Base-by-base conservation (phyloP, 30 jellyfish, hydroid and myxozoan genomes). In the Haliclystus octoradiatus region DNA sequence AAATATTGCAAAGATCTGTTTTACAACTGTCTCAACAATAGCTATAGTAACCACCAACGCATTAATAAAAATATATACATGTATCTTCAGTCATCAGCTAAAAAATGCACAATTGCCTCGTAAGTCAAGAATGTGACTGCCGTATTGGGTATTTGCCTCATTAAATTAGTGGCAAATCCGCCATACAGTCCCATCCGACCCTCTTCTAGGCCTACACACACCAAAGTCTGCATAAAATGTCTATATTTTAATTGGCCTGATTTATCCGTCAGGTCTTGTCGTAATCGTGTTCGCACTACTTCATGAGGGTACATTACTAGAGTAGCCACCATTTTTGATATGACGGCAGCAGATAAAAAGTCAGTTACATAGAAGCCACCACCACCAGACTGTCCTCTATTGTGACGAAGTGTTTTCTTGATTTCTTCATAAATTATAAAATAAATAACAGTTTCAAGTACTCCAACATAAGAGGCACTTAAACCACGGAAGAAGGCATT, bases 381-480 rank as follows among this genome's bases (percentile, higher is more conserved):
- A 1, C 49, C 60, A 1, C 53, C 40, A 28, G 3, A 30, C 14
- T 53, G 22, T 28, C 33, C 69, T 49, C 80, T 65, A 63, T 84
- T 62, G 35, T 26, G 22, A 27, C 65, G 75, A 19, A 92, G 68
- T 30, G 69, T 53, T 63, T 80, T 79, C 70, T 92, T 92, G 49
- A 84, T 72, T 27, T 93, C 83, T 79, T 92, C 99, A 75, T 92
- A 92, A 2, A 92, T 83, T 1, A 92, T 94, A 49, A 84, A 92
- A 65, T 92, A 94, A 67, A 92, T 83, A 49, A 92, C 88, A 12
- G 99, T 92, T 70, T 92, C 99, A 49, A 88, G 49, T 24, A 84
- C 76, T n/a, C 99, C 99, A 49, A 73, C 76, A 72, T 92, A 92
- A 9, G 99, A 92, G 26, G 99, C 96, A 22, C 95, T 80, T 3